Base-by-base conservation (phyloP, 2,888 invertebrate genomes). In the Cerastis rubricosa region DNA sequence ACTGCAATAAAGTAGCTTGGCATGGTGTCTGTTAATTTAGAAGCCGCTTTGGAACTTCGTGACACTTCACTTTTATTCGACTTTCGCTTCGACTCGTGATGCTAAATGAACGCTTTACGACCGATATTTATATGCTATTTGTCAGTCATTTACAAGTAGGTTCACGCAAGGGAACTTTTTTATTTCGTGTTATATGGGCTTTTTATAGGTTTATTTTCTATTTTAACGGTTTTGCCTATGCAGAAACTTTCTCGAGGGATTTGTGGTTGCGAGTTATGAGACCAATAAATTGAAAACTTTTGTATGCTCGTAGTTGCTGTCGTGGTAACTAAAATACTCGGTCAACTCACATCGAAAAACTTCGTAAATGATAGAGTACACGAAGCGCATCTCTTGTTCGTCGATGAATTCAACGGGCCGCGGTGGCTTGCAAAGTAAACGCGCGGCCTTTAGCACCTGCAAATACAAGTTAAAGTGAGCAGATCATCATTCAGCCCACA, bases 311-410 rank as follows among this genome's bases (percentile, higher is more conserved):
- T n/a, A 63, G 29, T 76, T 45, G 29, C 8, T 40, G 45, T 76
- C 8, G 63, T 45, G 45, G 54, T 63, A 14, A 40, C 68, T 82
- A 25, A 45, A 59, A 59, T 70, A 57, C 17, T 69, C 61, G 25
- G 19, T 43, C 71, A 57, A 84, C 98, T 97, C 94, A 98, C 98
- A 98, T 92, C 98, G 95, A 85, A 98, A 97, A 0, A 98, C 98
- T 89, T 98, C 98, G 91, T 98, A 98, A 85, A 98, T 97, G 54
- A 98, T 96, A 0, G 98, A 97, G 88, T 98, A 98, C 43, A 98
- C 98, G 84, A 97, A 96, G 77, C 98, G 94, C 98, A 98, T 98
- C 90, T 98, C 98, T 75, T 98, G 98, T 87, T 98, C 98, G 89
- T 98, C 97, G 2, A 91, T 91, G 86, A 97, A 97, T 25, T 93